A percentile compares a stretch with the other conserved stretches of the same genome.
Conservation (phyloP, 2,797 vertebrate species). For the Philypnodon macrostomus region DNA sequence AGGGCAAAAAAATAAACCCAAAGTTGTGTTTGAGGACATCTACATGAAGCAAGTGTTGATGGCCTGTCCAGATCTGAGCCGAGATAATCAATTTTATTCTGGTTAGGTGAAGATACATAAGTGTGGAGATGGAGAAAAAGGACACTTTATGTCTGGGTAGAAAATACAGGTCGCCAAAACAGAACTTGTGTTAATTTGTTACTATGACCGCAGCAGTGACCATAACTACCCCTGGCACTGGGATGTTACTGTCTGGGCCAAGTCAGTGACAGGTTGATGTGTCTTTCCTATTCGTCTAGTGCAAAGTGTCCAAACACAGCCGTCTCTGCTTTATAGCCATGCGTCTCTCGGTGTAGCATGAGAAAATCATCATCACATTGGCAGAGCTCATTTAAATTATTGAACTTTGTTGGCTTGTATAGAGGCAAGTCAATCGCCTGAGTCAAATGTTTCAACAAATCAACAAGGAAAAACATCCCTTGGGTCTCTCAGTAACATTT, state of each 20-base stretch:
- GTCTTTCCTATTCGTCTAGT: slow-evolving; percentile 45
- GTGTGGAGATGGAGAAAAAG: background rate
- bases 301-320: slow-evolving; percentile 29
- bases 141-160: slow-evolving; percentile 29
- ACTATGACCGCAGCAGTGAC: slow-evolving; percentile 45
- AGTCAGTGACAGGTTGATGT: slow-evolving; percentile 64
- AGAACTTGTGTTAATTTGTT: slow-evolving; percentile 54
- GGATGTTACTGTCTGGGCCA: slow-evolving; percentile 32
- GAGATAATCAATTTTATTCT: slow-evolving; percentile 42
- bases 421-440: slow-evolving; percentile 12
- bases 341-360: slow-evolving; percentile 8
- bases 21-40: slow-evolving; percentile 33
- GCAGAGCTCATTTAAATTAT: slow-evolving; percentile 30
- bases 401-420: slow-evolving; percentile 17
- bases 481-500: slow-evolving; percentile 5
- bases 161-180: slow-evolving; percentile 38
- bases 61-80: slow-evolving; percentile 37
- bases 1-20: slow-evolving; percentile 50
- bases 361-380: slow-evolving; percentile 16
- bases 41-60: slow-evolving; percentile 48
- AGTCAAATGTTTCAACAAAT: background rate
- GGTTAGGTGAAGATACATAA: slow-evolving; percentile 31
- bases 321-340: slow-evolving; percentile 17
- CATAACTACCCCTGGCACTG: slow-evolving; percentile 50
- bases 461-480: slow-evolving; percentile 2